phyloP scores from a whole-genome alignment of 2,797 vertebrate genomes.

The Poecilia gillii region DNA sequence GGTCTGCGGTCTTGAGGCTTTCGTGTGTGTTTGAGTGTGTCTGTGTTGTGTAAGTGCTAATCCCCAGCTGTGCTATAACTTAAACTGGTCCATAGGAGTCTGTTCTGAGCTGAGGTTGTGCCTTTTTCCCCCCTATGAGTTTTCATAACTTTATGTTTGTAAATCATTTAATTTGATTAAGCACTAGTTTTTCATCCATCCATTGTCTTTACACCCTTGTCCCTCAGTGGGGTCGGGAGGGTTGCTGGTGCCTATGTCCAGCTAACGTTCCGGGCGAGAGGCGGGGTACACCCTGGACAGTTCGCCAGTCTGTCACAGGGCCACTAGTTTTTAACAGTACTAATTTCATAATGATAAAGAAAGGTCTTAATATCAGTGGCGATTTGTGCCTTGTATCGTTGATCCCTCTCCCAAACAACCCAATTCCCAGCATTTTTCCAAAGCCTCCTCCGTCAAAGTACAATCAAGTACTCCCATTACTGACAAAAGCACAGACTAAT shows the following conservation, averaged over 20 bases:
- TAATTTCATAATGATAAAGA: background rate
- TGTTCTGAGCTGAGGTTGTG: background rate
- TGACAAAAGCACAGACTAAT: background rate
- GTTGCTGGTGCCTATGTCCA: no score
- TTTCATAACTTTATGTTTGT: background rate
- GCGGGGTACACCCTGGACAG: no score
- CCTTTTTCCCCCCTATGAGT: background rate
- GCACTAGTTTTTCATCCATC: no score
- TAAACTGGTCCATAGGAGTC: slow-evolving; percentile 39
- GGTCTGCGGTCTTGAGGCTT: slow-evolving; percentile 43
- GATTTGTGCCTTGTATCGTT: background rate
- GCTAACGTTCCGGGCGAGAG: no score
- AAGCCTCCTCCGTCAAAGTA: background rate
- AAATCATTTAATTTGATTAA: background rate
- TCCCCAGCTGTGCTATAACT: slow-evolving; percentile 60
- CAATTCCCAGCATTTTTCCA: background rate
- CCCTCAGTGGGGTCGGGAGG: no score
- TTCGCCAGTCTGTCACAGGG: no score
- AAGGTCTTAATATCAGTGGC: background rate
- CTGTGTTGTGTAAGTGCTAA: slow-evolving; percentile 14
- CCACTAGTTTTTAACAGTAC: background rate
- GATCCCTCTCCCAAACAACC: background rate
- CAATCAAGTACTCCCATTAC: background rate
- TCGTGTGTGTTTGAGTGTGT: slow-evolving; percentile 1
- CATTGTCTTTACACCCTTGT: no score